A percentile compares a stretch with the other conserved stretches of the same genome.
Conservation (phyloP, 2,113 vertebrate genomes). For the Atrichornis clamosus region DNA sequence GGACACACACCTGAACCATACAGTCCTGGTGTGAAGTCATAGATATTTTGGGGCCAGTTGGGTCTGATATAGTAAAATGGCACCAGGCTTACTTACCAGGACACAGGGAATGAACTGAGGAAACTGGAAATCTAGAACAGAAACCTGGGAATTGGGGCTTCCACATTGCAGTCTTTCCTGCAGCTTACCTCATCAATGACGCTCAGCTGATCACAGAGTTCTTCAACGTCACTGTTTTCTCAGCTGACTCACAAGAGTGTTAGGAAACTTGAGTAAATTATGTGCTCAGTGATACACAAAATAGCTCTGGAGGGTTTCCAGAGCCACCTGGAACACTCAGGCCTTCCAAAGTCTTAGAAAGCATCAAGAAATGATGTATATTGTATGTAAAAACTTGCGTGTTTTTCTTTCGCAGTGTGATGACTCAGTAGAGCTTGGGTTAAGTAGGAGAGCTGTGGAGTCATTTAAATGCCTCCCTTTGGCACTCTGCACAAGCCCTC, state of each 20-base stretch:
- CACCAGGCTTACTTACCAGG: background rate
- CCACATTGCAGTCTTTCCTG: background rate
- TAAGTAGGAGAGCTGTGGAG: background rate
- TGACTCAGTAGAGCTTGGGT: background rate
- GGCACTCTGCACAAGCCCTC: background rate
- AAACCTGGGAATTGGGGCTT: background rate
- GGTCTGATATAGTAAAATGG: background rate
- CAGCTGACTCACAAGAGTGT: background rate
- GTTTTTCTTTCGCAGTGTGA: background rate
- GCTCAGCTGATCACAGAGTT: background rate
- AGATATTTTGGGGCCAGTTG: background rate
- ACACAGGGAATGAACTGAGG: background rate
- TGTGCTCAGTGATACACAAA: background rate
- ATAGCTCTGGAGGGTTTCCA: background rate
- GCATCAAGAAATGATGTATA: background rate
- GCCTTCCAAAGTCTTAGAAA: background rate
- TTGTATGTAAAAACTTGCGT: background rate
- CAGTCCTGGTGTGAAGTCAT: background rate
- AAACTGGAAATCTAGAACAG: background rate
- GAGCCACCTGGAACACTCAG: background rate
- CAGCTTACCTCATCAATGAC: background rate
- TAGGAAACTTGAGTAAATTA: background rate
- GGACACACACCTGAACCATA: background rate
- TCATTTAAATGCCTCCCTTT: background rate
- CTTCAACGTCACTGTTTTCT: background rate